phyloP scores from a whole-genome alignment of 1,140 invertebrate genomes.

The Drosophila miranda region DNA sequence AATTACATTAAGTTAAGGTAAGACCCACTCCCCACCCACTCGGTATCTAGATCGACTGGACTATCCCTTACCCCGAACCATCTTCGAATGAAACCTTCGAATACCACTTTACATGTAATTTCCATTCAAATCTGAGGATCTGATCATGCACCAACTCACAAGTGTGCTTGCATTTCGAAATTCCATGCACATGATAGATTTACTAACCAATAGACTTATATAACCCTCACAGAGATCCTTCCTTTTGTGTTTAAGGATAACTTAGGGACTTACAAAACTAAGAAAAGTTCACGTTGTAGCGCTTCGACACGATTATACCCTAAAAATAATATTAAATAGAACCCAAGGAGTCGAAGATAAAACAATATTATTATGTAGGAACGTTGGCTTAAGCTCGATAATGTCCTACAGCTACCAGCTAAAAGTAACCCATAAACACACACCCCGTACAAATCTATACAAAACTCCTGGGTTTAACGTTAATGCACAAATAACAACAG shows the following conservation, averaged over 20 bases:
- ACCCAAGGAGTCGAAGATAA: slow-evolving; percentile 23
- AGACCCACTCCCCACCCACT: too few species aligned
- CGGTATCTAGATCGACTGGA: too few species aligned
- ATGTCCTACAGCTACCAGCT: slow-evolving; percentile 1
- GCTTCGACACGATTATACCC: slow-evolving; percentile 33
- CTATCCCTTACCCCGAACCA: too few species aligned
- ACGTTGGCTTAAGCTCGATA: slow-evolving; percentile 51
- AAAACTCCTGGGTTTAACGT: slow-evolving; percentile 24
- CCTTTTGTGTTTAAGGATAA: slow-evolving; percentile 29
- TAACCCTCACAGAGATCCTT: slow-evolving; percentile 54
- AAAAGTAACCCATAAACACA: not conserved
- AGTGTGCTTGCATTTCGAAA: not conserved
- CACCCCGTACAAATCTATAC: slow-evolving; percentile 5
- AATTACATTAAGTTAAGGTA: too few species aligned
- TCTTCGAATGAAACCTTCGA: too few species aligned
- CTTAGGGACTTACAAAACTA: slow-evolving; percentile 34
- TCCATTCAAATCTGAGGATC: not conserved
- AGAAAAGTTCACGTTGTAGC: slow-evolving; percentile 75
- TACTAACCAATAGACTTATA: slow-evolving; percentile 7
- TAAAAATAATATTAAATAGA: slow-evolving; percentile 19
- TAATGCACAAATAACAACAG: slow-evolving; percentile 77
- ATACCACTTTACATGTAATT: too few species aligned
- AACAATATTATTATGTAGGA: slow-evolving; percentile 59
- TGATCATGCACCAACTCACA: not conserved
- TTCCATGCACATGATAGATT: not conserved